Percentiles rank a stretch among this genome's conserved stretches.
Conservation (phyloP, 2,888 invertebrate species). For the Endotricha flammealis region DNA sequence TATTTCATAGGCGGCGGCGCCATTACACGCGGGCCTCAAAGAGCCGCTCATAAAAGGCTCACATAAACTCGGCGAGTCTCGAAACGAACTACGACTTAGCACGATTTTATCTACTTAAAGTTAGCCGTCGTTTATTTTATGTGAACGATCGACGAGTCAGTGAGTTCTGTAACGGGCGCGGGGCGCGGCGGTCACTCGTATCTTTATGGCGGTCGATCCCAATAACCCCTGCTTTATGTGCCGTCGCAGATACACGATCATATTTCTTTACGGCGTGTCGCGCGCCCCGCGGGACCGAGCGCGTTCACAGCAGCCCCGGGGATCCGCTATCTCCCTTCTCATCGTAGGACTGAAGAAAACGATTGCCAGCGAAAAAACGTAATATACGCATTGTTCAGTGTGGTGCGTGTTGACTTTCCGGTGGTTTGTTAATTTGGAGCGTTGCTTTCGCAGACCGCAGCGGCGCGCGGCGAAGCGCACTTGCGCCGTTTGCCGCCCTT, state of each 20-base stretch:
- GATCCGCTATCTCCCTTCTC: conserved; percentile 9
- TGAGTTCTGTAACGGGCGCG: conserved; percentile 18
- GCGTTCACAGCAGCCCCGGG: conserved; percentile 9
- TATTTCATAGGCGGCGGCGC: conserved; percentile 19
- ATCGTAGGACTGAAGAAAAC: neutral
- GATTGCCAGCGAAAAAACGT: too few relatives aligned
- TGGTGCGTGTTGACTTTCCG: too few relatives aligned
- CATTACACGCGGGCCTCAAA: conserved; percentile 15
- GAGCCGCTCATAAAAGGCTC: conserved; percentile 34
- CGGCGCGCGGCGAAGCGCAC: neutral
- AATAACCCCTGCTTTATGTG: conserved; percentile 33
- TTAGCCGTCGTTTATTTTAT: conserved; percentile 38
- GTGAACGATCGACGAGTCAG: conserved; percentile 23
- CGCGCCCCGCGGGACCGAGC: conserved; percentile 9
- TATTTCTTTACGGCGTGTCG: conserved; percentile 23
- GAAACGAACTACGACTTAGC: conserved; percentile 36
- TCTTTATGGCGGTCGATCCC: conserved; percentile 39
- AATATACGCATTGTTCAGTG: too few relatives aligned
- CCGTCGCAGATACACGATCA: conserved; percentile 28
- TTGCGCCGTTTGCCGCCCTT: conserved; percentile 24
- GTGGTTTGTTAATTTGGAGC: neutral
- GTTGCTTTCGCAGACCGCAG: conserved; percentile 1
- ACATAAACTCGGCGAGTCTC: conserved; percentile 29
- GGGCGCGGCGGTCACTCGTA: conserved; percentile 26
- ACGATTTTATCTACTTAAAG: conserved; percentile 37